Evolutionary conservation across 1,140 invertebrate genomes (phyloP).

Genomic region (Diploscapter pachys): DNA sequence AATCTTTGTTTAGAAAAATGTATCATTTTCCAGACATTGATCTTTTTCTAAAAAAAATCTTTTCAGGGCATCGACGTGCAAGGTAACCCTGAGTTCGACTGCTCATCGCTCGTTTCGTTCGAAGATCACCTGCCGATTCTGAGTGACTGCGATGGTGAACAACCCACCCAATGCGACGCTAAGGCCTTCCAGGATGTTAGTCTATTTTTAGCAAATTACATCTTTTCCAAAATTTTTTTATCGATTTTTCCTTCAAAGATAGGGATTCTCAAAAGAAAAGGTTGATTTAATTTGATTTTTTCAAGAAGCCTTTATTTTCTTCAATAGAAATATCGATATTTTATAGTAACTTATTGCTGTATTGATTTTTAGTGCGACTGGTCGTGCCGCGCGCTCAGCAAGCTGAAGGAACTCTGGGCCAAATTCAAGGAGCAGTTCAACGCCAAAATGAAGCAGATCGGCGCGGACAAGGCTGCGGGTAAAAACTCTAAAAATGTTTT

Average conservation of each 20-base stretch:
- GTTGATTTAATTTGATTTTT: slow-evolving; percentile 1
- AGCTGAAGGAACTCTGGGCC: slow-evolving; percentile 27
- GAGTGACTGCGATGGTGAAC: background rate
- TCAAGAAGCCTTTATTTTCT: background rate
- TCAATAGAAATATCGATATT: slow-evolving; percentile 1
- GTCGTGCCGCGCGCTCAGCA: slow-evolving; percentile 19
- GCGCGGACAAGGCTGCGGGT: slow-evolving; percentile 17
- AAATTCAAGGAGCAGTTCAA: slow-evolving; percentile 27
- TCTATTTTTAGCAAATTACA: background rate
- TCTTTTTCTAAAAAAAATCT: background rate
- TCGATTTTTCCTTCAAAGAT: too few species aligned
- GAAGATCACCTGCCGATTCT: slow-evolving; percentile 1
- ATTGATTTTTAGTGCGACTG: slow-evolving; percentile 23
- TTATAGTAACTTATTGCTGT: background rate
- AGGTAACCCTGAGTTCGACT: slow-evolving; percentile 12
- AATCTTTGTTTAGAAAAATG: background rate
- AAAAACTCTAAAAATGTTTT: slow-evolving; percentile 21
- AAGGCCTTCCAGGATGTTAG: background rate
- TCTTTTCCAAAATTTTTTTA: background rate
- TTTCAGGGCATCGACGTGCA: slow-evolving; percentile 12
- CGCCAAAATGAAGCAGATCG: slow-evolving; percentile 22
- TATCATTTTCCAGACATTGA: background rate
- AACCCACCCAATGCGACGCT: background rate
- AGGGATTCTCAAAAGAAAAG: background rate
- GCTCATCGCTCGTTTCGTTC: slow-evolving; percentile 1